Conservation (phyloP, 2,888 invertebrate species). For the Lomographa bimaculata region DNA sequence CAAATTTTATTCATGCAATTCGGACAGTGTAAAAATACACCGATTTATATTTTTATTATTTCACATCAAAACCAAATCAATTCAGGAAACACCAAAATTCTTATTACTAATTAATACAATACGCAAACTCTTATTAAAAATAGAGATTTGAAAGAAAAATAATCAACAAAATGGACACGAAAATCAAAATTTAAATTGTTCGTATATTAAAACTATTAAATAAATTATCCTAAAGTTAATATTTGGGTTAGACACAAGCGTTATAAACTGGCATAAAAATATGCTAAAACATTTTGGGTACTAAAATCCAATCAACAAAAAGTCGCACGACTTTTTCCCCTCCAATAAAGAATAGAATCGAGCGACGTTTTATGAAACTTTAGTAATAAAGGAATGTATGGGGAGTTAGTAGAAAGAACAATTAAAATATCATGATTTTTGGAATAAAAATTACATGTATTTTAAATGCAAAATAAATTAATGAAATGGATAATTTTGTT, state of each 20-base stretch:
- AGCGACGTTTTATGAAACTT: not conserved
- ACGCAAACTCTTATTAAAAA: constrained; percentile 1
- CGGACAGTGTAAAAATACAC: constrained; percentile 14
- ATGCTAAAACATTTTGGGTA: not conserved
- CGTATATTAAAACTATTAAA: constrained; percentile 8
- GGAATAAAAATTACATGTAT: constrained; percentile 5
- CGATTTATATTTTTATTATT: no score
- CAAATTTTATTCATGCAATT: no score
- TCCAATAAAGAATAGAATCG: no score
- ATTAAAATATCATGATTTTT: constrained; percentile 15
- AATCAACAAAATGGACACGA: not conserved
- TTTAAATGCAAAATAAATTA: constrained; percentile 41
- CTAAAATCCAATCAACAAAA: constrained; percentile 1
- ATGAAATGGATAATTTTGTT: constrained; percentile 35
- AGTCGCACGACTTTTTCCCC: not conserved
- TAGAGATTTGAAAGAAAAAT: not conserved
- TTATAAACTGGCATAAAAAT: not conserved
- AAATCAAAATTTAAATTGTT: constrained; percentile 6
- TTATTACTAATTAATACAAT: constrained; percentile 4
- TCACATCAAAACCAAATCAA: not conserved
- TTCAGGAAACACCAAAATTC: constrained; percentile 8
- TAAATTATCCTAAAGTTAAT: constrained; percentile 2
- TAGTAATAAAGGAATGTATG: constrained; percentile 8
- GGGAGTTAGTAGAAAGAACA: constrained; percentile 13
- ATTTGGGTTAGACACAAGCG: constrained; percentile 11